Percentiles rank a stretch among this genome's conserved stretches.
phyloP scores from a whole-genome alignment of 2,113 vertebrate species.

The Axis porcinus region DNA sequence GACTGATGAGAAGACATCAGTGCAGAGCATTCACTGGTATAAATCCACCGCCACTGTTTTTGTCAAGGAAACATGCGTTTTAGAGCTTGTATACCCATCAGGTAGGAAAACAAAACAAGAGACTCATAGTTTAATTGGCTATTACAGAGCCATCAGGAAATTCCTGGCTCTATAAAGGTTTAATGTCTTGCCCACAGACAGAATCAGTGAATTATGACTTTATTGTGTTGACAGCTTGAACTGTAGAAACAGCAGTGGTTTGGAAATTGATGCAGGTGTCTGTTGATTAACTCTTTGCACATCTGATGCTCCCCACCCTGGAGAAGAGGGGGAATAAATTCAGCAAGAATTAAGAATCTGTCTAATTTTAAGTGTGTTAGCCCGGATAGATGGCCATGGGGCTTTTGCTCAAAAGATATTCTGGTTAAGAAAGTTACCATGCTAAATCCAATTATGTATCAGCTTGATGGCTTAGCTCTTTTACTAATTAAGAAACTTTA shows the following conservation, averaged over 20 bases:
- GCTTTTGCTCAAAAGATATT: neutral
- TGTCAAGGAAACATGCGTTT: neutral
- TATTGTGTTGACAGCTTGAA: neutral
- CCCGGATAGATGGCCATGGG: neutral
- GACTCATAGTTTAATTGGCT: neutral
- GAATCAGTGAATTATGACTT: neutral
- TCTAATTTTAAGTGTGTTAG: neutral
- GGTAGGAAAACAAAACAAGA: constrained; percentile 18
- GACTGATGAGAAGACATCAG: neutral
- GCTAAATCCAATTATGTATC: neutral
- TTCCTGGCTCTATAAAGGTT: neutral
- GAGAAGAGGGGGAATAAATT: neutral
- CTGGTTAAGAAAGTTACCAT: neutral
- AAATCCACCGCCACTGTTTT: neutral
- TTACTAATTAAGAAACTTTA: neutral
- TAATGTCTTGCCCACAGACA: neutral
- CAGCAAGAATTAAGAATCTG: neutral
- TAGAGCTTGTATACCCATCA: neutral
- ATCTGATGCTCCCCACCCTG: neutral
- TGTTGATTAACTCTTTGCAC: neutral
- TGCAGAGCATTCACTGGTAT: constrained; percentile 23
- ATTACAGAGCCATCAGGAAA: neutral
- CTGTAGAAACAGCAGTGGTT: neutral
- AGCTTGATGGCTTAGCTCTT: neutral
- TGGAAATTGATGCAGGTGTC: neutral